Base-by-base conservation (phyloP, 2,888 invertebrate genomes). In the Noctua fimbriata region DNA sequence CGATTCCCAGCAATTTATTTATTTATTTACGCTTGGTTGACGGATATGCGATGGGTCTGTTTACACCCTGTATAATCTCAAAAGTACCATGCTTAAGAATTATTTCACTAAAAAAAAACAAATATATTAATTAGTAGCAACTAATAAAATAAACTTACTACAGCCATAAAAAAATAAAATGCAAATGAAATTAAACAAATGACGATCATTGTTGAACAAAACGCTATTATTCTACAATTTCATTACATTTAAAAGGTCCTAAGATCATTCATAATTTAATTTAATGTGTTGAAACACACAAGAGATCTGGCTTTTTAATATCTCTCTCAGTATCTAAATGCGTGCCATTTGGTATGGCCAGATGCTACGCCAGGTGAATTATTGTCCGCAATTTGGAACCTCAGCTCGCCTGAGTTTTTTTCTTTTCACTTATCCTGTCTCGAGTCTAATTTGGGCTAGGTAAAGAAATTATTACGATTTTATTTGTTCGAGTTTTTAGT, bases 321-420 rank as follows among this genome's bases (percentile, higher is more conserved):
- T 93, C 89, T 84, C 86, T 82, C 89, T 86, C 88, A 89, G 90
- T 90, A 89, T 90, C 93, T 91, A 92, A 93, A 93, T 92, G 91
- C 90, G 92, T 93, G 93, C 92, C 93, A 93, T 93, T 92, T 89
- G 89, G 89, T 90, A 87, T 83, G 87, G 89, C 93, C 94, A 94
- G 94, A 93, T 93, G 94, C 87, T 90, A 89, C 92, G 89, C 83
- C 91, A 93, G 92, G 93, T 94, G 92, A 94, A 91, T 92, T 94
- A 94, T 93, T 88, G 91, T 91, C 86, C 87, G 91, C 91, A 94
- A 94, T 94, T 93, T 93, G 90, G 90, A 82, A 84, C 82, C 84
- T 82, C 82, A 79, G 78, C 86, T 81, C 79, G 81, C 58, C 76
- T 84, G 75, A 87, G 87, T 81, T 88, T 91, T 92, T 92, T 93